Evolutionary conservation across 2,888 invertebrate genomes (phyloP), one percentile per base, ranked within the genome.

Genomic region (Dascillus cervinus): DNA sequence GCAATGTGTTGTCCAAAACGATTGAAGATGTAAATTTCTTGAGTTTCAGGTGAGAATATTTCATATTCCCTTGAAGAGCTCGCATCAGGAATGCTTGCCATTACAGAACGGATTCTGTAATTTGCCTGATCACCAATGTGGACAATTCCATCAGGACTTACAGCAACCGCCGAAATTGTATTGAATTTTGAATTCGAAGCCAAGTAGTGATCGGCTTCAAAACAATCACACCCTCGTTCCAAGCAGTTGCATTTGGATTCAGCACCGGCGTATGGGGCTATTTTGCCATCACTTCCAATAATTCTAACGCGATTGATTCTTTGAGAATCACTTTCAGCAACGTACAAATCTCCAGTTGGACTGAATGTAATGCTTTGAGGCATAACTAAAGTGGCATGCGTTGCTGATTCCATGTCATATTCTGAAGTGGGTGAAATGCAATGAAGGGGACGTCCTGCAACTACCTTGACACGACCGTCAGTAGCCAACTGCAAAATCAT

Each of bases 91-190:
- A 90, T 88, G 51, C 87, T 87, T 0, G 89, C 86, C 77, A 84
- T 87, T 0, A 90, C 87, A 0, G 88, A 88, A 22, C 90, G 72
- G 29, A 90, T 86, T 50, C 90, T 75, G 52, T 88, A 86, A 56
- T 88, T 88, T 0, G 87, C 94, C 66, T 94, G 91, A 62, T 98
- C 97, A 1, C 94, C 91, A 29, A 98, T 87, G 51, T 96, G 91
- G 0, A 98, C 82, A 12, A 89, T 82, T 0, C 95, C 92, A 57
- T 94, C 91, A 0, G 95, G 91, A 4, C 92, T 90, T 1, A 95
- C 90, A 3, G 90, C 80, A 2, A 97, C 78, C 0, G 95, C 87
- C 0, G 90, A 89, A 29, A 95, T 90, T 0, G 92, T 90, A 52
- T 91, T 91, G 60, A 96, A 91, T 62, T 92, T 87, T 0, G 94